Evolutionary conservation across 2,888 invertebrate genomes (phyloP).

Genomic region (Emmelina monodactyla): DNA sequence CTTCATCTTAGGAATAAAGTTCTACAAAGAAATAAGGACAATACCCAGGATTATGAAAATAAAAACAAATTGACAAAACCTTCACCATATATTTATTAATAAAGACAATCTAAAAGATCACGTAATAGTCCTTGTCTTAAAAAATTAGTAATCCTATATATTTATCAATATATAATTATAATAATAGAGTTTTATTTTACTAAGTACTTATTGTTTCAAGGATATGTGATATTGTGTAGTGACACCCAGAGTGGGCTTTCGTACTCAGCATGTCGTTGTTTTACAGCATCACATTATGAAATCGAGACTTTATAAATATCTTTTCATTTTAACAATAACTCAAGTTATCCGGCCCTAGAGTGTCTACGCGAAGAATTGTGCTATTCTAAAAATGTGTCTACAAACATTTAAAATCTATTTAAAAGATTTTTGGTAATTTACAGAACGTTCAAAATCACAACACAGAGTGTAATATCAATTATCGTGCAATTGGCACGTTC

Average conservation of each 20-base stretch:
- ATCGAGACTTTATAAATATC: no score
- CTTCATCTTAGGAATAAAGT: no score
- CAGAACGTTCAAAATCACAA: slow-evolving; percentile 67
- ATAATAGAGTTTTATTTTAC: slow-evolving; percentile 53
- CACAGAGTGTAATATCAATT: slow-evolving; percentile 68
- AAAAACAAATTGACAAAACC: slow-evolving; percentile 60
- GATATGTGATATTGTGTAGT: slow-evolving; percentile 65
- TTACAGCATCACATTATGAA: slow-evolving; percentile 56
- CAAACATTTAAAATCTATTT: slow-evolving; percentile 48
- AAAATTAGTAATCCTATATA: slow-evolving; percentile 67
- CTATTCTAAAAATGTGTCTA: slow-evolving; percentile 63
- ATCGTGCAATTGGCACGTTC: slow-evolving; percentile 57
- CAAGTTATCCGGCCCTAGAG: slow-evolving; percentile 49
- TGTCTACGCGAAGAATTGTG: slow-evolving; percentile 65
- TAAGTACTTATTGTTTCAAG: slow-evolving; percentile 67
- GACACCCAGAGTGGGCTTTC: slow-evolving; percentile 39
- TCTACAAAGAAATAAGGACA: no score
- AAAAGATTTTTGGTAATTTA: slow-evolving; percentile 59
- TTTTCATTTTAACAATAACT: slow-evolving; percentile 52
- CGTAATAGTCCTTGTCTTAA: slow-evolving; percentile 66
- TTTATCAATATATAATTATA: slow-evolving; percentile 48
- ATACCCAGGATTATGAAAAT: no score
- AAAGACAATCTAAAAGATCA: slow-evolving; percentile 68
- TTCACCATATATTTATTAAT: slow-evolving; percentile 68
- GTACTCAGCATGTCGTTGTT: slow-evolving; percentile 60